Evolutionary conservation across 1,140 invertebrate species (phyloP).

Genomic region (Andrena cerasifolii): DNA sequence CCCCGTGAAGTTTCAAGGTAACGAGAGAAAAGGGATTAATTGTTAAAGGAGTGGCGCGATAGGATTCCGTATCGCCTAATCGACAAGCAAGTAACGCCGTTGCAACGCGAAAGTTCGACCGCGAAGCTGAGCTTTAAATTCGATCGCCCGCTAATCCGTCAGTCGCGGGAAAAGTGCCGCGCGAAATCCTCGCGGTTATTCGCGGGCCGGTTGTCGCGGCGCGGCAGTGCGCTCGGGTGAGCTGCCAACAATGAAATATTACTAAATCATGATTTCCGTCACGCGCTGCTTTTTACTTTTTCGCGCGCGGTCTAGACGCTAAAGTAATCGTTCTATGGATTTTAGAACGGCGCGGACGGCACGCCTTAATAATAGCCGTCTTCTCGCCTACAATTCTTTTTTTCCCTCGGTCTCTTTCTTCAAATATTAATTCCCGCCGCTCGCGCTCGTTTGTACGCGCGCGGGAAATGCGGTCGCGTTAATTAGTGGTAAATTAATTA

Average conservation of each 20-base stretch:
- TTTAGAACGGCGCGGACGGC: not conserved
- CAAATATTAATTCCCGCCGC: not conserved
- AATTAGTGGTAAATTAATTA: slow-evolving; percentile 61
- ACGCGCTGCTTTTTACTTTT: not conserved
- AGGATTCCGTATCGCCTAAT: too few relatives aligned
- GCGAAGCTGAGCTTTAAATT: too few relatives aligned
- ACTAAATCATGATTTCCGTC: slow-evolving; percentile 42
- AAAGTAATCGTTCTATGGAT: slow-evolving; percentile 1
- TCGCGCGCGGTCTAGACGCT: not conserved
- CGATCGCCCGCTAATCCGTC: not conserved
- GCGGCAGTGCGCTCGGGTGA: not conserved
- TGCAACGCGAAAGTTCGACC: too few relatives aligned
- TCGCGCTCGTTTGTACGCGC: not conserved
- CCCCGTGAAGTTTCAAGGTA: too few relatives aligned
- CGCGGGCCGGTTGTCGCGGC: not conserved
- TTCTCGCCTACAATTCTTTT: not conserved
- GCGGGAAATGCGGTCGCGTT: slow-evolving; percentile 26
- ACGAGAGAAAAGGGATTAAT: not conserved
- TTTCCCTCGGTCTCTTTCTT: not conserved
- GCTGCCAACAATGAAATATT: slow-evolving; percentile 22
- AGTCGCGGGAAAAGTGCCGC: not conserved
- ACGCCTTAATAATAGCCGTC: not conserved
- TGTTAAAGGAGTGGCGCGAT: not conserved
- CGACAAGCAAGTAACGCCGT: too few relatives aligned
- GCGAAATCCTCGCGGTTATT: not conserved